Evolutionary conservation across 2,113 vertebrate species (phyloP).

Genomic region (Accipiter virgatus): DNA sequence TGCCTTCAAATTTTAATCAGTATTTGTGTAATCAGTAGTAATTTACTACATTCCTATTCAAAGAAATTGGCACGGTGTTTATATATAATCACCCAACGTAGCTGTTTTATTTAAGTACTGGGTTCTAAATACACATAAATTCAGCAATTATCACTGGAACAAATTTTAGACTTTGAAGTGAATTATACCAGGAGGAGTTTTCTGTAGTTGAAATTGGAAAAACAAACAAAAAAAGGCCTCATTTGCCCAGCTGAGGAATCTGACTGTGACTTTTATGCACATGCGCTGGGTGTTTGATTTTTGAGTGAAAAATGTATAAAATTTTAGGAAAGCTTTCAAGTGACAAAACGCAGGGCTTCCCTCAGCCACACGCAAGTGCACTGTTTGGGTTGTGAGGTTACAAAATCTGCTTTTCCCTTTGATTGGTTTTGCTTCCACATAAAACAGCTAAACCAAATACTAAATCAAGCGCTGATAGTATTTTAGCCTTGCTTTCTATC

Average conservation of each 20-base stretch:
- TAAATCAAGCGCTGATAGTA: slow-evolving; percentile 42
- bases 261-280: background rate
- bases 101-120: slow-evolving; percentile 44
- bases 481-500: slow-evolving; percentile 26
- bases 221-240: slow-evolving; percentile 35
- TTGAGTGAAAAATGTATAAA: slow-evolving; percentile 63
- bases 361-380: background rate
- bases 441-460: slow-evolving; percentile 54
- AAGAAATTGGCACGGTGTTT: slow-evolving; percentile 49
- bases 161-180: slow-evolving; percentile 53
- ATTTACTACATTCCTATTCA: slow-evolving; percentile 54
- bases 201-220: slow-evolving; percentile 55
- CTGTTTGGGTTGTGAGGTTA: slow-evolving; percentile 49
- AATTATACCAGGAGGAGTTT: slow-evolving; percentile 50
- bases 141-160: slow-evolving; percentile 61
- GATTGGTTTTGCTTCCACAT: slow-evolving; percentile 46
- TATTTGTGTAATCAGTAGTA: slow-evolving; percentile 69
- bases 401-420: slow-evolving; percentile 32
- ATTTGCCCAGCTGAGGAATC: slow-evolving; percentile 10
- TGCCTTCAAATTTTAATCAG: slow-evolving; percentile 66
- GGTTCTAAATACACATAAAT: slow-evolving; percentile 55
- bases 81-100: slow-evolving; percentile 3
- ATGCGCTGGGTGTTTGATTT: background rate
- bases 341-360: slow-evolving; percentile 56
- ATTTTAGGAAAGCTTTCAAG: slow-evolving; percentile 63